Base-by-base conservation (phyloP, 2,113 vertebrate species). In the Colistium nudipinnis region DNA sequence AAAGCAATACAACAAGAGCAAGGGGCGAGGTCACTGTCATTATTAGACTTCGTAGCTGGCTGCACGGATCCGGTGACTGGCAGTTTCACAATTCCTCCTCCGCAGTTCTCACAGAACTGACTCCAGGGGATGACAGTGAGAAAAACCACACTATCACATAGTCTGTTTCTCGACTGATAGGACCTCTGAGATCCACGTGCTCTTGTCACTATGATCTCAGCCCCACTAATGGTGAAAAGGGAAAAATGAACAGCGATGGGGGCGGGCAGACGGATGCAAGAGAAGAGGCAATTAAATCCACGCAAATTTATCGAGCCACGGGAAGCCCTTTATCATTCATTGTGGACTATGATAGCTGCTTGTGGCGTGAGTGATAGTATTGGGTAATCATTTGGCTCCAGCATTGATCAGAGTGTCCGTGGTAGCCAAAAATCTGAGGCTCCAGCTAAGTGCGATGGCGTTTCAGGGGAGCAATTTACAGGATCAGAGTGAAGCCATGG, bases 21-120 rank as follows among this genome's bases (percentile, higher is more conserved):
- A 75, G 39, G 36, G 54, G 54, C 76, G 70, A 82, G 70, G 74
- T 79, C 69, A 53, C 47, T 74, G 76, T 84, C 78, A 85, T 90
- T 81, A 89, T 83, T 64, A 82, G 76, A 76, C 73, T 70, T 53
- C 51, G 19, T 20, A 68, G 66, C 56, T 41, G 43, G 63, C 51
- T 80, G 67, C 76, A 74, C 44, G n/a, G 54, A 75, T 64, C 53
- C 62, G 52, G 68, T 70, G 38, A 84, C 63, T 68, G 39, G 35
- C 73, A 70, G 63, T 82, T 80, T 80, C 83, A 75, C 78, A 57
- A 53, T 57, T 55, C 74, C 63, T 73, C 67, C 78, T 76, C 62
- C 81, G 82, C 85, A 78, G 53, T 73, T 84, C 75, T 79, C 36
- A 76, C 59, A 72, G 79, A 88, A 70, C 24, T 16, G 61, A 57